Evolutionary conservation across 2,888 invertebrate genomes (phyloP), one percentile per base, ranked within the genome.

Genomic region (Deroplatys truncata): DNA sequence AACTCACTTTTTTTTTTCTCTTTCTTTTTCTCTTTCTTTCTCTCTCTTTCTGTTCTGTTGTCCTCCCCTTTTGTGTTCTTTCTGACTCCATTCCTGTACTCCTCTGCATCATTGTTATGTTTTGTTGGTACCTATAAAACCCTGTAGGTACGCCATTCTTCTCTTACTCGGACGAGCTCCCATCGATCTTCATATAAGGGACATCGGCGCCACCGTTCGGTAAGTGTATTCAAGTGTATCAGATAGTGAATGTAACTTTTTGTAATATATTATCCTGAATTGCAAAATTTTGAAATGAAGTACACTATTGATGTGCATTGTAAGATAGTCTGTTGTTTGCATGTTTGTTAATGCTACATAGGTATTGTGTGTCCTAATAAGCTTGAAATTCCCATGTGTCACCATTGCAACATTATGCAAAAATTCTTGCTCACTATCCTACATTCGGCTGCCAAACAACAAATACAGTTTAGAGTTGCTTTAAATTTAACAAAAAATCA

Each of bases 111-210:
- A 25, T 84, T 72, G 72, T 89, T 88, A 28, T 56, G 20, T 49
- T 88, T 85, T 35, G 28, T 29, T 83, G 85, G 85, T 25, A 89
- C 89, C 84, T 84, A 88, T 43, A 84, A 72, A 72, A 72, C 20
- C 56, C 87, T 84, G 56, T 87, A 96, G 96, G 96, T 96, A 93
- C 96, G 96, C 93, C 96, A 96, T 94, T 96, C 96, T 93, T 96
- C 96, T 93, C 94, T 96, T 93, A 96, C 96, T 93, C 95, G 96
- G 93, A 96, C 96, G 93, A 94, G 91, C 88, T 91, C 94, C 90
- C 93, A 93, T 90, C 93, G 95, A 93, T 94, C 95, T 92, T 94
- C 95, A 93, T 94, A 94, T 94, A 95, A 96, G 94, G 95, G 95
- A 92, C 92, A 92, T 90, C 91, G 92, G 43, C 92, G 92, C 29